Evolutionary conservation across 2,888 invertebrate genomes (phyloP), one percentile per base, ranked within the genome.

Genomic region (Lacanobia wlatinum): DNA sequence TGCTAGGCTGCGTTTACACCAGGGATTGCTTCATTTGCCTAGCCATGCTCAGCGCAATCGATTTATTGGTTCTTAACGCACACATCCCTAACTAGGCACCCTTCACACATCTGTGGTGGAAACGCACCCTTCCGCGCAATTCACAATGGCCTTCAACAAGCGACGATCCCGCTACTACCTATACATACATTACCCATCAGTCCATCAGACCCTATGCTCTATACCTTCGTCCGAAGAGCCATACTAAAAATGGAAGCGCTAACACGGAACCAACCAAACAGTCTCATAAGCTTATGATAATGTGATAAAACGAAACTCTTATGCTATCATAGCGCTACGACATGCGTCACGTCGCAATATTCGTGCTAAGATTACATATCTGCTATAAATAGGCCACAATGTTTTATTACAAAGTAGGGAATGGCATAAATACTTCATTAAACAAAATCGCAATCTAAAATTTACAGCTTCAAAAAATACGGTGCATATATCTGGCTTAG

Each of bases 211-310:
- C 53, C 55, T n/a, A n/a, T 8, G 3, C 18, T 55, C 12, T 34
- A 34, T 38, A 40, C n/a, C 16, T 58, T 38, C 38, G 58, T 38
- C n/a, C 21, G n/a, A 16, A 46, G 43, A 8, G 21, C 16, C 23
- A 43, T 53, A 48, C 6, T 53, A 58, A 23, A 43, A 48, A 77
- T 70, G 38, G 73, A 78, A 74, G 72, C 78, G 18, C 58, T 71
- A 52, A 70, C 70, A 38, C 12, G 12, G 34, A 52, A 14, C 23
- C 23, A 68, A 52, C n/a, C 2, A 43, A 50, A 43, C 16, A 70
- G 23, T 58, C 50, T 34, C 23, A 14, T 53, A 21, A 10, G 55
- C 10, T 50, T 55, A 68, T 56, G 0, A 28, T 21, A 56, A 28
- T 28, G 18, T 6, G 5, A 0, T 48, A 9, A 28, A 68, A 76